Evolutionary conservation across 2,113 vertebrate genomes (phyloP), one percentile per base, ranked within the genome.

Genomic region (Colossoma macropomum): DNA sequence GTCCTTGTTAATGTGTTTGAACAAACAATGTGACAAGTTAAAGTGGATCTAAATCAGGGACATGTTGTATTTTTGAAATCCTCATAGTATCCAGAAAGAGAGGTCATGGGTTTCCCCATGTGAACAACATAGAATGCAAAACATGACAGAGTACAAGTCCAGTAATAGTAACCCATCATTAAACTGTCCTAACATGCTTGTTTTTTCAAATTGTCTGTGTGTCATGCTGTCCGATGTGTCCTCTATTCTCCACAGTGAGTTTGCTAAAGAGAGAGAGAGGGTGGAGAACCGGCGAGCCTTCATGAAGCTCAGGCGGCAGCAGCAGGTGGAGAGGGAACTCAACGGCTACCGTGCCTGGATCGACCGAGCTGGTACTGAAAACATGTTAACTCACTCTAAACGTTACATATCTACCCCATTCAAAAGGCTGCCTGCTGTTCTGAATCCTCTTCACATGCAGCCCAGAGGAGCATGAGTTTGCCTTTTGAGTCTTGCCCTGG

Each of bases 271-370:
- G 90, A 95, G 98, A 11, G 97, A 99, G 91, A 85, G 98, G 15
- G 98, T 99, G 93, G 98, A 99, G 94, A 99, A 99, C 93, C 94
- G 98, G 23, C 93, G 97, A 30, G 98, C 97, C 30, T 99, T 99
- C 92, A 98, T 99, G 97, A 99, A 99, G 86, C 94, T 99, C 74
- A 94, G 98, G 66, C 95, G 98, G 3, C 97, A 99, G 92, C 98
- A 99, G 92, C 98, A 99, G 93, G 97, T 97, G 4, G 98, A 99
- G 81, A 89, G 98, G 2, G 98, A 99, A 77, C 93, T 99, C 86
- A 99, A 99, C 0, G 98, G 97, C 30, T 99, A 99, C 91, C 92
- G 97, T 0, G 98, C 97, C 30, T 99, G 97, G 98, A 99, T 99
- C 87, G 97, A 99, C 94, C 96, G 97, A 95, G 98, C 98, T 76